Evolutionary conservation across 2,888 invertebrate genomes (phyloP), one percentile per base, ranked within the genome.

Genomic region (Hirtodrosophila trivittata): DNA sequence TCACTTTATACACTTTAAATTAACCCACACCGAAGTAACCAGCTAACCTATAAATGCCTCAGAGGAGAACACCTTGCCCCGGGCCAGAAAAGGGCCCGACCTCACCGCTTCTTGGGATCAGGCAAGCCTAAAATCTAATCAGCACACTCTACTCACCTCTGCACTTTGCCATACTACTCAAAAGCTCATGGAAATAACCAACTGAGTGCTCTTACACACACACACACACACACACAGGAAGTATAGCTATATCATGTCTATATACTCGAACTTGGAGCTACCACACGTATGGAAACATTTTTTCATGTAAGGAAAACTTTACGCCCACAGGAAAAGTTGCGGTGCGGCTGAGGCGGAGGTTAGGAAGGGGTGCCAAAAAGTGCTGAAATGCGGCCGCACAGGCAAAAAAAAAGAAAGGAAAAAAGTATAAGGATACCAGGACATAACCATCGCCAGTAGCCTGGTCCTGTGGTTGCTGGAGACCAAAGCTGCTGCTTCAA

Each of bases 61-160:
- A 21, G 12, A 2, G 1, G 10, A n/a, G 4, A 46, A 50, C 26
- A 14, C 13, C 25, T 54, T 50, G 47, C 28, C 14, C 1, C n/a
- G 38, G 52, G 41, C 41, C 54, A 74, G 56, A 60, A 56, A 30
- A 35, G 37, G 18, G 18, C 18, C 18, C 56, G 39, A 66, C 59
- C 65, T 77, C 72, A 57, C 62, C 75, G 52, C 71, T 58, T 63
- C 43, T 55, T 63, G 39, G 55, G 26, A 56, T 46, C 41, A 38
- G 56, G 55, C 55, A 60, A 58, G 58, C 33, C 52, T 35, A 59
- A 83, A 84, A 84, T 81, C 84, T 81, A 81, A 81, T 81, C 77
- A 75, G 67, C 76, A 73, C 65, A 66, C 60, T 76, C 68, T 63
- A 66, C 78, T 41, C 47, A 52, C 42, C 62, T 71, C 43, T 12